A percentile compares a stretch with the other conserved stretches of the same genome.
Evolutionary conservation across 2,113 vertebrate species (phyloP).

Genomic region (Bubalus kerabau): DNA sequence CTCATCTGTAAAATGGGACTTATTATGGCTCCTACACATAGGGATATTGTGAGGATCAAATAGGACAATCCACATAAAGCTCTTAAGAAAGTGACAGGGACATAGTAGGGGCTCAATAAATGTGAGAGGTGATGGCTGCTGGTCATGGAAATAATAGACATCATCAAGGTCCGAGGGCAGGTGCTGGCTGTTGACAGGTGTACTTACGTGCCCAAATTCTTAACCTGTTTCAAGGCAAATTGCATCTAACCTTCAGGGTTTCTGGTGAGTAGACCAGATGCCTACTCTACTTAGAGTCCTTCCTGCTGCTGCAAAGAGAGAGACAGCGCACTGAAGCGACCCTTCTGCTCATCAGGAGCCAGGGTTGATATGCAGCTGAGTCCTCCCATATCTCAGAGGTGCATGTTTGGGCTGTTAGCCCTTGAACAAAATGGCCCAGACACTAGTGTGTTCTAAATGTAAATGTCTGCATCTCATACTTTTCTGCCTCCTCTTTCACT

Average conservation of each 20-base stretch:
- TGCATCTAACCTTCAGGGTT: rapidly evolving
- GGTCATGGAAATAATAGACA: neutral
- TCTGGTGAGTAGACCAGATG: neutral
- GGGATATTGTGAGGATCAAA: neutral
- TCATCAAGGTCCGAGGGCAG: neutral
- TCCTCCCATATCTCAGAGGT: neutral
- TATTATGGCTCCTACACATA: neutral
- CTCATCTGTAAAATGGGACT: neutral
- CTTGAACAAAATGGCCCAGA: neutral
- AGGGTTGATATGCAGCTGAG: neutral
- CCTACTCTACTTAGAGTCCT: neutral
- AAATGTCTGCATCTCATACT: neutral
- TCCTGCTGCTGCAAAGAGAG: neutral
- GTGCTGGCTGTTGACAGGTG: neutral
- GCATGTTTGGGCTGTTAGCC: neutral
- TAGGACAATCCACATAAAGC: neutral
- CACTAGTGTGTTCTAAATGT: rapidly evolving
- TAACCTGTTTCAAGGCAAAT: neutral
- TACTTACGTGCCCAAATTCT: neutral
- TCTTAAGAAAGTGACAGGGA: neutral
- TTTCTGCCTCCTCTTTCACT: neutral
- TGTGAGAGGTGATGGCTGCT: neutral
- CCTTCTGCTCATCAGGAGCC: neutral
- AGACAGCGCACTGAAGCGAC: neutral
- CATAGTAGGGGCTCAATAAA: neutral